Conservation (phyloP, 2,113 vertebrate species). For the Triplophysa tibetana region DNA sequence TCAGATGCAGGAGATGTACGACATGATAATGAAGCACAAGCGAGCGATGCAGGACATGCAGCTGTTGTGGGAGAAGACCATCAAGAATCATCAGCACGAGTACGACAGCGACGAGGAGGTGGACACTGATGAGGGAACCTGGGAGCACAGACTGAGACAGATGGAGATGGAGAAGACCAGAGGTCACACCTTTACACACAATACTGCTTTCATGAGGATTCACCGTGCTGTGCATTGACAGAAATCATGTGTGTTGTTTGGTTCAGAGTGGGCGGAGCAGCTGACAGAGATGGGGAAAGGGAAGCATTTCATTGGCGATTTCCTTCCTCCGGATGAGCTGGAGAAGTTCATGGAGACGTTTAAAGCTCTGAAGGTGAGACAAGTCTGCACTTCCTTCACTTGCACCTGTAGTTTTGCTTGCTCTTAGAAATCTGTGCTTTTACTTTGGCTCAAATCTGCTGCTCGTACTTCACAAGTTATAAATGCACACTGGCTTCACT, state of each 20-base stretch:
- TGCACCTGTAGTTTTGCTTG: too few relatives aligned
- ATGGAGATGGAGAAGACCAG: constrained; percentile 99
- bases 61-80: constrained; percentile 90
- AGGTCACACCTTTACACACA: constrained; percentile 65
- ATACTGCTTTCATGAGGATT: neutral
- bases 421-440: too few relatives aligned
- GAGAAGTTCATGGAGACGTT: constrained; percentile 99
- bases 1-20: constrained; percentile 98
- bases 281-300: constrained; percentile 97
- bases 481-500: too few relatives aligned
- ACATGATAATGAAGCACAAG: constrained; percentile 98
- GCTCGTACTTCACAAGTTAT: too few relatives aligned
- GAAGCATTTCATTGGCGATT: constrained; percentile 97
- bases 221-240: too few relatives aligned
- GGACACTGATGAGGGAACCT: constrained; percentile 85
- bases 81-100: constrained; percentile 89
- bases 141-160: constrained; percentile 92
- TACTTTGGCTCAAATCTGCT: too few relatives aligned
- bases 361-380: constrained; percentile 90
- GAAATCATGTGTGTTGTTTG: constrained; percentile 33
- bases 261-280: constrained; percentile 94
- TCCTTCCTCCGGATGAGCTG: constrained; percentile 92
- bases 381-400: too few relatives aligned
- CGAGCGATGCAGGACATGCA: constrained; percentile 96
- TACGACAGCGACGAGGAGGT: constrained; percentile 97